Base-by-base conservation (phyloP, 2,797 vertebrate genomes). In the Pygocentrus nattereri region DNA sequence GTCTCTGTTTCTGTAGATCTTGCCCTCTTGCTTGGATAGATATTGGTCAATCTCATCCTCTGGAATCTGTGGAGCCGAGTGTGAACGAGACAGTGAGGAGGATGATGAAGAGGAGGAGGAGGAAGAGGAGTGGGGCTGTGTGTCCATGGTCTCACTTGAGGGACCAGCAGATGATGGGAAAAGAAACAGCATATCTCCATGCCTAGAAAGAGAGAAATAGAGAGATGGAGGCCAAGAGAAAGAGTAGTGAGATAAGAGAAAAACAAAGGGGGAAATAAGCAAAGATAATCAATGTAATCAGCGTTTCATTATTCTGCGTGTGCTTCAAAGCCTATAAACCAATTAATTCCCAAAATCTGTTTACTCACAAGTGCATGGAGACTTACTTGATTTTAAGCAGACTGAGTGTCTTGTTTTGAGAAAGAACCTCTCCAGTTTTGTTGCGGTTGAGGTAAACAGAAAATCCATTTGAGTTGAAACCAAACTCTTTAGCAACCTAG, bases 311-410 rank as follows among this genome's bases (percentile, higher is more conserved):
- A 58, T 50, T 4, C n/a, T 58, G n/a, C 23, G n/a, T 25, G 10
- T 23, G 38, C 30, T 27, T 49, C 49, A 69, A 12, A 59, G n/a
- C n/a, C 15, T 8, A 25, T n/a, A 76, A 23, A 72, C 2, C 1
- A 19, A 18, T 23, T 52, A 23, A 64, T 23, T 50, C 2, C 18
- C 11, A 34, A 27, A 54, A 6, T 44, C 23, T 13, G n/a, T 11
- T 41, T 58, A 19, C 21, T 70, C 19, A 23, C 21, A 56, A 0
- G 10, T 4, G 31, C 11, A 38, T 3, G 10, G 64, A 56, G 1
- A 93, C 97, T 95, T 89, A 99, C 98, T 99, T 98, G 92, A 99
- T 99, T 92, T 98, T 98, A 10, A 99, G 95, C 73, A 98, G 89
- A 86, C 93, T 96, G 82, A 99, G 95, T 50, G 96, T 92, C 90